Evolutionary conservation across 2,888 invertebrate species (phyloP).

Genomic region (Catocala nupta): DNA sequence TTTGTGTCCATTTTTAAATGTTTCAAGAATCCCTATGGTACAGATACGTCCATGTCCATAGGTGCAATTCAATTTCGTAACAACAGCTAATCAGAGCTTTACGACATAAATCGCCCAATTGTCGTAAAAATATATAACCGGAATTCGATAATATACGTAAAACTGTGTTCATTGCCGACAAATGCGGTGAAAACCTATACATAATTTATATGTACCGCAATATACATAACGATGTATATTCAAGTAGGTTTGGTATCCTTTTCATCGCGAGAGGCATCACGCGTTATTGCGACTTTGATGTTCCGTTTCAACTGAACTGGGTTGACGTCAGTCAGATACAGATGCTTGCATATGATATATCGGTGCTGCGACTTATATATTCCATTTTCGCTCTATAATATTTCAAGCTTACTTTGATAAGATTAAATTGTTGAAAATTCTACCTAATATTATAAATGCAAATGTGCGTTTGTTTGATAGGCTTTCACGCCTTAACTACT

Average conservation of each 20-base stretch:
- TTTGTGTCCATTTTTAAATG: too few relatives aligned
- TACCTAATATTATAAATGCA: too few relatives aligned
- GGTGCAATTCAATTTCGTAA: too few relatives aligned
- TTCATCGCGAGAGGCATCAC: constrained; percentile 31
- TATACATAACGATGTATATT: constrained; percentile 17
- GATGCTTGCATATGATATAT: constrained; percentile 14
- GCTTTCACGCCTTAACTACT: too few relatives aligned
- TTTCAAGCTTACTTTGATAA: constrained; percentile 2
- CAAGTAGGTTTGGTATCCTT: constrained; percentile 15
- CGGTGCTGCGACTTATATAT: constrained; percentile 1
- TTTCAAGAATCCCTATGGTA: too few relatives aligned
- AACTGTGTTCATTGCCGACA: background rate
- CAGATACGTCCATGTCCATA: too few relatives aligned
- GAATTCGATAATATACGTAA: too few relatives aligned
- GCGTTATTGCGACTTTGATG: constrained; percentile 43
- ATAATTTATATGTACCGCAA: constrained; percentile 34
- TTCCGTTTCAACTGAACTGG: constrained; percentile 35
- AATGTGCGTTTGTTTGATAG: too few relatives aligned
- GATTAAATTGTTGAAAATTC: background rate
- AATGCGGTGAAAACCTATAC: constrained; percentile 9
- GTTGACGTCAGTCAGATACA: constrained; percentile 20
- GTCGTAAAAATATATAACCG: too few relatives aligned
- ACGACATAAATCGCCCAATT: too few relatives aligned
- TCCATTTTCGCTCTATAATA: constrained; percentile 3
- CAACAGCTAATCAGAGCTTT: too few relatives aligned